Evolutionary conservation across 2,888 invertebrate species (phyloP), one percentile per base, ranked within the genome.

Genomic region (Catotricha subobsoleta): DNA sequence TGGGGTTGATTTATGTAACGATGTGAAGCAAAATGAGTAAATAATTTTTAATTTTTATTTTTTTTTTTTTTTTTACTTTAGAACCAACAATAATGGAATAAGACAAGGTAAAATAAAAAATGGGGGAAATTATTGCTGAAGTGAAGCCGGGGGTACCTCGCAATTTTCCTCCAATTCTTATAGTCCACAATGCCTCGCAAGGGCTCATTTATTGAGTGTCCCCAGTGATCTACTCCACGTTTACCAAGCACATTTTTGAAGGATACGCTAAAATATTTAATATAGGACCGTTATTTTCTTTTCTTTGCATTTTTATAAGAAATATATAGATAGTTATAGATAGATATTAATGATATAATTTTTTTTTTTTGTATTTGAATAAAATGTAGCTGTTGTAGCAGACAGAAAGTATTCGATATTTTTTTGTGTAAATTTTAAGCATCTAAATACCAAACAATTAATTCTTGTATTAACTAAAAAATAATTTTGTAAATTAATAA

Each of bases 171-270:
- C 71, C 71, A 71, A 54, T 68, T 65, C 54, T 67, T 68, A 62
- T 71, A 71, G 58, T 69, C 66, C 58, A 70, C 61, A 51, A 68
- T 59, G 57, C 69, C 70, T 52, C 65, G 66, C 53, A 65, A 62
- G 43, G 69, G 68, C 52, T 65, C 61, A 55, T 66, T 66, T 52
- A 69, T 57, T 52, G 69, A 69, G 54, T 67, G 65, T 56, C 68
- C 69, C 52, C 62, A 60, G 48, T 48, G 45, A 47, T 51, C 50
- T 42, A 54, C 52, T 42, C 52, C 52, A 40, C 50, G 45, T 44
- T 40, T 44, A 47, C 46, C 46, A 44, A 44, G 46, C 39, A 36
- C 46, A 44, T 43, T 47, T 45, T 46, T 45, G 41, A 49, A 49
- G 40, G 48, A 48, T 23, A 49, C 46, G 38, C 48, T 46, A 42